Evolutionary conservation across 2,888 invertebrate species (phyloP).

Genomic region (Mythimna vitellina): DNA sequence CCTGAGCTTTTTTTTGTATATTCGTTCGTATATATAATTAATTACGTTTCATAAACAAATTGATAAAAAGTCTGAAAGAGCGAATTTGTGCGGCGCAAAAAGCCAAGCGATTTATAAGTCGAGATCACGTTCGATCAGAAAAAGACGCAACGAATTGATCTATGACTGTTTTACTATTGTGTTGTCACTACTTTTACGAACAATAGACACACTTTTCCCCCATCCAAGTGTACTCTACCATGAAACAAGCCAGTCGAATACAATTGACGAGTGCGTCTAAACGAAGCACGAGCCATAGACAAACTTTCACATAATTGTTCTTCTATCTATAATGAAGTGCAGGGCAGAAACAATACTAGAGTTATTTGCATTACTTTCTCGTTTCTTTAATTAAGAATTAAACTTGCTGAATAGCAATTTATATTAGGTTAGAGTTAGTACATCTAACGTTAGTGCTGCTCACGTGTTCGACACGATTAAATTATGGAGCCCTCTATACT

Average conservation of each 20-base stretch:
- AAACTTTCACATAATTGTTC: slow-evolving; percentile 57
- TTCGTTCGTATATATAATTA: too few species aligned
- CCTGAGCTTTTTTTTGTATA: too few species aligned
- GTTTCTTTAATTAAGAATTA: slow-evolving; percentile 23
- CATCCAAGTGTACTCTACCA: slow-evolving; percentile 50
- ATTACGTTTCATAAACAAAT: not conserved
- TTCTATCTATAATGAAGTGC: slow-evolving; percentile 44
- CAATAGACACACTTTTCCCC: slow-evolving; percentile 56
- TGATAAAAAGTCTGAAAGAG: not conserved
- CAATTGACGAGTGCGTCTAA: slow-evolving; percentile 52
- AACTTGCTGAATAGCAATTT: not conserved
- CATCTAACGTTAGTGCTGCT: too few species aligned
- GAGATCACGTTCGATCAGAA: slow-evolving; percentile 19
- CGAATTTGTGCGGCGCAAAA: not conserved
- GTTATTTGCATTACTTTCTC: slow-evolving; percentile 42
- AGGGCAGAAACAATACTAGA: slow-evolving; percentile 46
- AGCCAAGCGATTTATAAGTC: not conserved
- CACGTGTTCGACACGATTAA: not conserved
- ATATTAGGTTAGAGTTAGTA: not conserved
- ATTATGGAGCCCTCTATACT: not conserved
- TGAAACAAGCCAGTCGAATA: slow-evolving; percentile 54
- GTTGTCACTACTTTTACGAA: slow-evolving; percentile 36
- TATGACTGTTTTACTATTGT: slow-evolving; percentile 43
- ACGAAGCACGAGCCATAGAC: slow-evolving; percentile 40
- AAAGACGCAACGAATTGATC: slow-evolving; percentile 35